A percentile compares a stretch with the other conserved stretches of the same genome.
These are phyloP conservation scores for Xanthorhoe spadicearia DNA, from an alignment of 2,888 invertebrate species.

Conservation along the genomic window DNA sequence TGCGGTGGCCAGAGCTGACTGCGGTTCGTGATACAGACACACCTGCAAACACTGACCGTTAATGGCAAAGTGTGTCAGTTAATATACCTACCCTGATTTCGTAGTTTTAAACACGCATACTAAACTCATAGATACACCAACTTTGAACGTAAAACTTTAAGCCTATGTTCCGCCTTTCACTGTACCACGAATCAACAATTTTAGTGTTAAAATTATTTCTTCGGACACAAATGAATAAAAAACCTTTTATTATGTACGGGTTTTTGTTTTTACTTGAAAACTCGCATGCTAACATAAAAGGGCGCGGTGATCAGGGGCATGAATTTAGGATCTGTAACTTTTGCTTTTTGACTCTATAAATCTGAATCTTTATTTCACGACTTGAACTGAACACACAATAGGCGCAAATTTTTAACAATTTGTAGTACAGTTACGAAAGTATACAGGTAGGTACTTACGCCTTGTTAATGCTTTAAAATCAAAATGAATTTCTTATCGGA, in stretches of 20 bases:
- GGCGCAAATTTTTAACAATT: background rate
- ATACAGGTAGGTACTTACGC: background rate
- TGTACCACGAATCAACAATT: background rate
- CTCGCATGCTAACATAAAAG: conserved; percentile 10
- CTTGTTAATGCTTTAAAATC: background rate
- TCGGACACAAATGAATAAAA: conserved; percentile 8
- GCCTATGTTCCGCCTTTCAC: background rate
- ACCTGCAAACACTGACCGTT: conserved; percentile 22
- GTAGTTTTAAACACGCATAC: background rate
- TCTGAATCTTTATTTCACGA: conserved; percentile 5
- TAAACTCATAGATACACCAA: background rate
- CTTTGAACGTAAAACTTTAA: background rate
- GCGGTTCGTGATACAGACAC: conserved; percentile 41
- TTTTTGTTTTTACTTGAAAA: conserved; percentile 19
- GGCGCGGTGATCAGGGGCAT: conserved; percentile 4
- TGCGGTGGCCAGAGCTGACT: conserved; percentile 45
- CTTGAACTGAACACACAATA: background rate
- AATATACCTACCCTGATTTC: background rate
- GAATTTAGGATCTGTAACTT: conserved; percentile 14
- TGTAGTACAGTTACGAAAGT: background rate
- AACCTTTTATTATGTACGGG: conserved; percentile 11
- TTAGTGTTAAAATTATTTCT: conserved; percentile 11
- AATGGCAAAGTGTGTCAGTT: conserved; percentile 11
- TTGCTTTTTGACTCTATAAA: conserved; percentile 13
- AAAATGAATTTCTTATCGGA: background rate